phyloP scores from a whole-genome alignment of 2,797 vertebrate genomes.

The Gadopsis bispinosus region DNA sequence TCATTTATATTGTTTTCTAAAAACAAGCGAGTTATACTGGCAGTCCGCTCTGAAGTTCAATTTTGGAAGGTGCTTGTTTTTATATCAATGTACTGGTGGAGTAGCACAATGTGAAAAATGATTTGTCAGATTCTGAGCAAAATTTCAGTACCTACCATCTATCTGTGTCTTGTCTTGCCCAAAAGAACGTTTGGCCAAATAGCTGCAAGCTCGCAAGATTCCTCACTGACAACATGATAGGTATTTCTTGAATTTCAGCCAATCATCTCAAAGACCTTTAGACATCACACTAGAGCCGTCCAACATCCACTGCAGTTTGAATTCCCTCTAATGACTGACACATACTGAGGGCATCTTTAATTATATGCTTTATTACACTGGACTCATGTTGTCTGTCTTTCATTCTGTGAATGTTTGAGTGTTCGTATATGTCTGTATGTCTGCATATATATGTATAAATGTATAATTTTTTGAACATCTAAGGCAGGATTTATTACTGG shows the following conservation, averaged over 20 bases:
- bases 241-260: constrained; percentile 50
- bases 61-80: neutral
- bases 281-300: neutral
- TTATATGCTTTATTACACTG: neutral
- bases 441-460: too few relatives aligned
- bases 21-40: constrained; percentile 17
- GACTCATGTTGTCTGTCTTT: neutral
- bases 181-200: constrained; percentile 34
- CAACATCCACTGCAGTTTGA: neutral
- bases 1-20: constrained; percentile 38
- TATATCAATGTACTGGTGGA: neutral
- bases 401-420: neutral
- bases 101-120: neutral
- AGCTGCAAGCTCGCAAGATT: constrained; percentile 32
- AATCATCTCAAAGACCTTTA: constrained; percentile 24
- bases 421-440: too few relatives aligned
- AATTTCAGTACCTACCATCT: constrained; percentile 22
- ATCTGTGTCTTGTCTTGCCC: constrained; percentile 60
- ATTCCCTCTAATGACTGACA: neutral
- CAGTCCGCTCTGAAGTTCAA: constrained; percentile 4
- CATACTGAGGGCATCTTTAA: neutral
- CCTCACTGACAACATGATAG: constrained; percentile 48
- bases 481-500: neutral
- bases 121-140: constrained; percentile 29
- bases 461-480: neutral